Conservation (phyloP, 2,113 vertebrate species). For the Catagonus wagneri region DNA sequence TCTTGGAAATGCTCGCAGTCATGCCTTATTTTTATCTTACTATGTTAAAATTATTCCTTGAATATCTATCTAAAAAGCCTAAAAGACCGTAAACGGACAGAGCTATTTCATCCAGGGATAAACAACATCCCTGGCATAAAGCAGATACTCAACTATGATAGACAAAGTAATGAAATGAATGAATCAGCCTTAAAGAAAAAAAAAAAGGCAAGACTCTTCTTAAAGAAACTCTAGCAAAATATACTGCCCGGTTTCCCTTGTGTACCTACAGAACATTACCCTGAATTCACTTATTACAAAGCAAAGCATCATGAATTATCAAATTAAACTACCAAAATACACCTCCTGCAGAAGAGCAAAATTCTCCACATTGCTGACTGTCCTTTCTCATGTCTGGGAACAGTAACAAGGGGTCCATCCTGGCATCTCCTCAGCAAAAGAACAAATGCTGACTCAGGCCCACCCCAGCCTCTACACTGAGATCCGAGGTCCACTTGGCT, state of each 20-base stretch:
- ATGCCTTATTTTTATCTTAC: background rate
- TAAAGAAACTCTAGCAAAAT: conserved; percentile 54
- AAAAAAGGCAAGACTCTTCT: conserved; percentile 14
- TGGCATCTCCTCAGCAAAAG: background rate
- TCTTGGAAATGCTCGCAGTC: background rate
- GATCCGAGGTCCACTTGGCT: background rate
- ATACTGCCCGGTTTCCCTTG: background rate
- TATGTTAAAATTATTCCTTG: background rate
- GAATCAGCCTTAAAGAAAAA: background rate
- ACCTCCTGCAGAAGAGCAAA: background rate
- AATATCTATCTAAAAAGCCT: conserved; percentile 23
- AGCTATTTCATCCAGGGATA: conserved; percentile 33
- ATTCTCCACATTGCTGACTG: background rate
- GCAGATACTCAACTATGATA: background rate
- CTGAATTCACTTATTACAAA: background rate
- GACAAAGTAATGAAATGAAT: conserved; percentile 54
- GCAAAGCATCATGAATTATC: conserved; percentile 21
- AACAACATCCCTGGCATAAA: conserved; percentile 21
- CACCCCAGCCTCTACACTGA: background rate
- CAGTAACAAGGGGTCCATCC: background rate
- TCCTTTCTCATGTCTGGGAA: conserved; percentile 1
- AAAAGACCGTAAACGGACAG: background rate
- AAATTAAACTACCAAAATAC: conserved; percentile 45
- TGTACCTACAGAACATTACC: background rate
- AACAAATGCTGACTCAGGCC: background rate